Evolutionary conservation across 2,888 invertebrate genomes (phyloP), one percentile per base, ranked within the genome.

Genomic region (Chrysotoxum bicinctum): DNA sequence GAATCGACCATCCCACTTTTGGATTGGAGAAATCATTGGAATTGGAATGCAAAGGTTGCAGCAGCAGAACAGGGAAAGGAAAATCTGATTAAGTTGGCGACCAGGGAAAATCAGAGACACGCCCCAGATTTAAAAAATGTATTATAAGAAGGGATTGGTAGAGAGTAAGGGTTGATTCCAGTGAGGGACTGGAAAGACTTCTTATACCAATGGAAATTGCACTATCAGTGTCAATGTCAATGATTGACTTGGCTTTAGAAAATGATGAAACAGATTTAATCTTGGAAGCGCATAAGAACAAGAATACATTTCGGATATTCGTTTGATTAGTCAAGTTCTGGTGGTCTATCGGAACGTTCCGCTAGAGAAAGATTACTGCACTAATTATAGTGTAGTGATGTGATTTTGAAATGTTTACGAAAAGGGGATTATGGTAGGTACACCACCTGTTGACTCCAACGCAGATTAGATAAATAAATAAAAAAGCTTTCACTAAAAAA

Each of bases 91-190:
- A 30, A 69, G 58, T 66, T 58, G 35, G 37, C 35, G 54, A 79
- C 64, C 56, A 48, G 73, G 58, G 56, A 40, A 82, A 79, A 78
- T 78, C 83, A 83, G 58, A 83, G 83, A 69, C 83, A 83, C 83
- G 83, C 83, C 83, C 79, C 69, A 64, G 78, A 79, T 74, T 78
- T 69, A 14, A 43, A 21, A 26, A 32, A 74, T 68, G 68, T 60
- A 12, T 43, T 60, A 54, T 23, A 21, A 35, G 40, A 74, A 56
- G 40, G 14, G 21, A 73, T 66, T 70, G 79, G 79, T 60, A 69
- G 21, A 16, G 35, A 52, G 21, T 54, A 68, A 74, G 79, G 83
- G 69, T 62, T 73, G 69, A 32, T 79, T 79, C 64, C 64, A 83
- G 32, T 58, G 68, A 68, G 40, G 58, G 4, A 48, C 64, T 78